phyloP scores from a whole-genome alignment of 2,113 vertebrate species.

The Odobenus rosmarus region DNA sequence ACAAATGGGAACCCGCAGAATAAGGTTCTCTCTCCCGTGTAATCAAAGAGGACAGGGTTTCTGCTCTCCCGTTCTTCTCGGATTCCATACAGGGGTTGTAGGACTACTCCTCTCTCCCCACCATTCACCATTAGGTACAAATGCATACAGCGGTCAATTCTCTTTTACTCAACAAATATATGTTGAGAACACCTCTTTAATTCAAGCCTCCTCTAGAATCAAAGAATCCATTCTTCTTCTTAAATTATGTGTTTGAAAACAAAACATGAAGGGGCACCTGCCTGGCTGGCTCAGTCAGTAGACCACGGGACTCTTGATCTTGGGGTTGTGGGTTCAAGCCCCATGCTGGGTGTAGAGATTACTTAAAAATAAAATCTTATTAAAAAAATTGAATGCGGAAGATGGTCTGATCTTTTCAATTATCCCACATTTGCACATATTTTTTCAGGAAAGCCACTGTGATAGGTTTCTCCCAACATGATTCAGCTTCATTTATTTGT shows the following conservation, averaged over 20 bases:
- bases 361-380: not conserved
- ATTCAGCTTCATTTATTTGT: constrained; percentile 53
- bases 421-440: not conserved
- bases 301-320: not conserved
- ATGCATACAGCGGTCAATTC: not conserved
- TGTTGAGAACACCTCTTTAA: not conserved
- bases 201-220: not conserved
- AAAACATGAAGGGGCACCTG: not conserved
- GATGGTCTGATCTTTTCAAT: not conserved
- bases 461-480: constrained; percentile 21
- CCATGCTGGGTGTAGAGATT: not conserved
- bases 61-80: not conserved
- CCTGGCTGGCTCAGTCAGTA: not conserved
- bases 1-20: not conserved
- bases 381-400: not conserved
- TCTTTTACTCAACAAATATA: not conserved
- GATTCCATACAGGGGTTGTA: fast-evolving
- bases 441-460: constrained; percentile 32
- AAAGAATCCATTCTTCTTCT: not conserved
- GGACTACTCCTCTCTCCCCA: not conserved
- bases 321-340: not conserved
- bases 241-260: not conserved
- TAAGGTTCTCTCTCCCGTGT: not conserved
- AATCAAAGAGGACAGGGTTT: not conserved
- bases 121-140: not conserved